A percentile compares a stretch with the other conserved stretches of the same genome.
Conservation (phyloP, 2,888 invertebrate species). For the Octodonta nipae region DNA sequence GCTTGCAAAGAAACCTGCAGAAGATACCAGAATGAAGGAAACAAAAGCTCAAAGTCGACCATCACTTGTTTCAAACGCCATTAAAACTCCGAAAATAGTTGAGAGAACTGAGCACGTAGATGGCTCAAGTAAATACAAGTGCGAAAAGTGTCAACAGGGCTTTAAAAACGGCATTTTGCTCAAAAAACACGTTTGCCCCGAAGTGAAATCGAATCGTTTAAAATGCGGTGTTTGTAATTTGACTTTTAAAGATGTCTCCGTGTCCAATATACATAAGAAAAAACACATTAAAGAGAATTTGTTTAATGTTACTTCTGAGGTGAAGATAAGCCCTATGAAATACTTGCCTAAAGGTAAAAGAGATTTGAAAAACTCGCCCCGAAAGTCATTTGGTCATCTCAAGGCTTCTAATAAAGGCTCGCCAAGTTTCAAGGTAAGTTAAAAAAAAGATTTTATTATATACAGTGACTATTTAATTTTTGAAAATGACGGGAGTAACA, state of each 20-base stretch:
- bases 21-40: no score
- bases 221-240: no score
- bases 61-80: no score
- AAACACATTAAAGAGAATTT: not conserved
- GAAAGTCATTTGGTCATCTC: not conserved
- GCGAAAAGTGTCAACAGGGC: not conserved
- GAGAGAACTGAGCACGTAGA: not conserved
- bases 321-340: not conserved
- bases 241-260: not conserved
- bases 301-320: not conserved
- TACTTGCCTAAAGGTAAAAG: not conserved
- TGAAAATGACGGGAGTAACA: no score
- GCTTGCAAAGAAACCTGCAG: no score
- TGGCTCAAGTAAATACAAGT: not conserved
- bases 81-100: not conserved
- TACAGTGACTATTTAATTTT: no score
- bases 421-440: no score
- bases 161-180: conserved; percentile 1
- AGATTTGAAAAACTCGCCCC: not conserved
- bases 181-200: not conserved
- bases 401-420: no score
- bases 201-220: no score
- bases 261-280: not conserved
- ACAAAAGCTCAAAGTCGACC: no score
- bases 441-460: no score